Evolutionary conservation across 2,888 invertebrate genomes (phyloP).

Genomic region (Druceiella hillmani): DNA sequence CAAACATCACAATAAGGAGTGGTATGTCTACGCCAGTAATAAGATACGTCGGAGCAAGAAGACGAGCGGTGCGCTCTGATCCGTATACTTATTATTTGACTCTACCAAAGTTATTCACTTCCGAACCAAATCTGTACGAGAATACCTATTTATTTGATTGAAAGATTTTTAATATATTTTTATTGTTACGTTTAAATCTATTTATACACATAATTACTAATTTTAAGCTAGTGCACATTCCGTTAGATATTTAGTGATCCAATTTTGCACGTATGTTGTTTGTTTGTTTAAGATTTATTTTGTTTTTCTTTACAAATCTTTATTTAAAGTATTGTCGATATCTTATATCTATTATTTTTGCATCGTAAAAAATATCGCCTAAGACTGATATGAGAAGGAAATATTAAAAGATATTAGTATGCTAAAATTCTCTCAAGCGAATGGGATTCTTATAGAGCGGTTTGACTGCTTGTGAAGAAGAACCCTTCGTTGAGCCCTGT

Average conservation of each 20-base stretch:
- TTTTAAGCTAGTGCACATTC: conserved; percentile 45
- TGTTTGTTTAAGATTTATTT: conserved; percentile 47
- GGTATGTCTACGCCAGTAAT: conserved; percentile 48
- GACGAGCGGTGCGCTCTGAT: conserved; percentile 27
- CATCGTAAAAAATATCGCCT: no score
- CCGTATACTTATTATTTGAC: conserved; percentile 24
- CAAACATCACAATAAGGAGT: conserved; percentile 63
- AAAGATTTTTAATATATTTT: conserved; percentile 39
- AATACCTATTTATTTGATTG: conserved; percentile 27
- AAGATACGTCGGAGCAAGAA: conserved; percentile 47
- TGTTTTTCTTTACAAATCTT: conserved; percentile 10
- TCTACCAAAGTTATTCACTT: conserved; percentile 44
- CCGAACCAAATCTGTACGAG: conserved; percentile 52
- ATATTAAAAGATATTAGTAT: no score
- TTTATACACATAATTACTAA: conserved; percentile 10
- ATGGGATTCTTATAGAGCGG: no score
- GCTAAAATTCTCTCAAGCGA: no score
- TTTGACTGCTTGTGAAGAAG: no score
- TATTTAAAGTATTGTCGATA: no score
- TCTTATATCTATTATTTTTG: no score
- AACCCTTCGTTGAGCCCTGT: no score
- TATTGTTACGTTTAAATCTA: conserved; percentile 21
- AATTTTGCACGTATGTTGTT: conserved; percentile 37
- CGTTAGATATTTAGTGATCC: conserved; percentile 43
- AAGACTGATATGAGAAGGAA: no score